phyloP scores from a whole-genome alignment of 2,797 vertebrate genomes.

The Esox lucius region DNA sequence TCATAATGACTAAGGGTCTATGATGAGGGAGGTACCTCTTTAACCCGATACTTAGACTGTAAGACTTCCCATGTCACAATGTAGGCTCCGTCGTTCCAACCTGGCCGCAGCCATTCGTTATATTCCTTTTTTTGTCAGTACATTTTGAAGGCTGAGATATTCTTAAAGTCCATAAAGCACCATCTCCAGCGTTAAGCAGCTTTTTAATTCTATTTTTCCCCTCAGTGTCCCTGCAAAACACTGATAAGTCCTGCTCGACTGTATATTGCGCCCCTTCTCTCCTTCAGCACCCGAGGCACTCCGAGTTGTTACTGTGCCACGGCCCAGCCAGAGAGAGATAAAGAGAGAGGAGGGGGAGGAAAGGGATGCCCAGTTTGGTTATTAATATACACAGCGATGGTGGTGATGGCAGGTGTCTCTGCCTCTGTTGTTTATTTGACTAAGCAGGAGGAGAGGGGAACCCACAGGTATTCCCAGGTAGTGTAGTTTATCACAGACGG shows the following conservation, averaged over 20 bases:
- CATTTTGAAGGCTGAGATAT: constrained; percentile 47
- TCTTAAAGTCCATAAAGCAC: constrained; percentile 28
- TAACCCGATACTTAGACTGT: not conserved
- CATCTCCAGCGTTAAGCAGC: constrained; percentile 22
- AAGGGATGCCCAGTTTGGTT: constrained; percentile 23
- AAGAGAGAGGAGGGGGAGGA: constrained; percentile 24
- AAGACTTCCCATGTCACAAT: not conserved
- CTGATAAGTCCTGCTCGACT: constrained; percentile 67
- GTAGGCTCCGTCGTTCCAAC: no score
- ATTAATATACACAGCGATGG: constrained; percentile 51
- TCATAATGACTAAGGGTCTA: not conserved
- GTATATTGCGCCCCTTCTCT: constrained; percentile 40
- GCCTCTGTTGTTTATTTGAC: constrained; percentile 52
- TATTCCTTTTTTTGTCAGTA: constrained; percentile 33
- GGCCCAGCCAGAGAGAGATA: constrained; percentile 24
- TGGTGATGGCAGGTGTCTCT: constrained; percentile 49
- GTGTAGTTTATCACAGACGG: constrained; percentile 51
- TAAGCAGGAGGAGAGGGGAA: constrained; percentile 36
- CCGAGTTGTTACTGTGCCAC: constrained; percentile 33
- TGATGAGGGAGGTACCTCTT: not conserved
- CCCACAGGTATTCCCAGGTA: constrained; percentile 55
- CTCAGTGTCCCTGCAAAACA: constrained; percentile 58
- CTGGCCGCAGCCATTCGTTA: not conserved
- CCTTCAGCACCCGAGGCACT: constrained; percentile 48
- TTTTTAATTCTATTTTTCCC: constrained; percentile 40